Base-by-base conservation (phyloP, 2,113 vertebrate genomes). In the Oncorhynchus keta region DNA sequence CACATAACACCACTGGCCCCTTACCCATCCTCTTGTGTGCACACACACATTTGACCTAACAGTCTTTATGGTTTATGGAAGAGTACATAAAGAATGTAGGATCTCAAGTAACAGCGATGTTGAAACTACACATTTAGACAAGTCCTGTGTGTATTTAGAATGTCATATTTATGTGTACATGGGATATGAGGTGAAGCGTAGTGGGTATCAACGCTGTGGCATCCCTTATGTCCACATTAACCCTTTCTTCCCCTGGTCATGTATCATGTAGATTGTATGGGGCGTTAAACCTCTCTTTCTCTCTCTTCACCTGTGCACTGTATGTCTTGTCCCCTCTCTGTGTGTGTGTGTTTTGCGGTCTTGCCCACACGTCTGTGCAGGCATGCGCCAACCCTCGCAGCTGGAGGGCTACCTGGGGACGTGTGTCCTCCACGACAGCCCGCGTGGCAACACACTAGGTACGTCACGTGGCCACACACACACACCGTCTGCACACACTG, bases 331-430 rank as follows among this genome's bases (percentile, higher is more conserved):
- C 28, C 73, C 59, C 2, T 77, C 76, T 75, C 66, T 28, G 3
- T 32, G 0, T 32, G 0, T 32, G 32, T 35, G 32, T 35, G 32
- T 35, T 35, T 7, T 18, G n/a, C 55, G 14, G 39, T 35, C n/a
- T 12, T 73, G 69, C 20, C 79, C 80, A 81, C 83, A 67, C 67
- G 18, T 59, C 76, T 78, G 80, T 79, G 85, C 89, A 94, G 93
- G 93, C 79, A 91, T 93, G 90, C 93, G 93, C 84, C 93, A 94
- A 90, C 87, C 93, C 78, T 94, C 93, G 84, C 93, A 94, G 91
- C 92, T 94, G 88, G 93, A 94, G 88, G 93, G 93, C 72, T 94
- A 94, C 91, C 92, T 94, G 83, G 93, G 93, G 87, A 93, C 93
- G 7, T 94, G 93, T 84, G 92, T 94, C 90, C 93, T 94, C 81